Percentiles rank a stretch among this genome's conserved stretches.
Evolutionary conservation across 2,888 invertebrate genomes (phyloP).

Genomic region (Clusia tigrina): DNA sequence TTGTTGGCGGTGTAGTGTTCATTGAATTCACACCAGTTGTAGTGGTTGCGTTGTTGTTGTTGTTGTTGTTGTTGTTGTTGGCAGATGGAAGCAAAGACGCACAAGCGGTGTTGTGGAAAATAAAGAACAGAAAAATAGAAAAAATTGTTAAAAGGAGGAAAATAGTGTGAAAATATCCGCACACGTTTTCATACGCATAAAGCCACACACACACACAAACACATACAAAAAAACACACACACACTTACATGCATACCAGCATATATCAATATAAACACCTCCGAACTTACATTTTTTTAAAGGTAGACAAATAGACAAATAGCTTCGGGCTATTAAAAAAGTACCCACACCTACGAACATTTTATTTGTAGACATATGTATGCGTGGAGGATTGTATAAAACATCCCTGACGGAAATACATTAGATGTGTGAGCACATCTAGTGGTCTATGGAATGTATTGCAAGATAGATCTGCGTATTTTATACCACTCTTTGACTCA

Average conservation of each 20-base stretch:
- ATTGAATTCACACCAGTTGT: too few species aligned
- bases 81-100: too few species aligned
- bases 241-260: slow-evolving; percentile 12
- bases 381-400: too few species aligned
- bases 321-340: not conserved
- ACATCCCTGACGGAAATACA: too few species aligned
- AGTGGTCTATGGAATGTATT: too few species aligned
- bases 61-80: not conserved
- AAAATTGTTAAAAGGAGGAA: not conserved
- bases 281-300: too few species aligned
- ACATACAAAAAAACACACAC: not conserved
- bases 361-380: not conserved
- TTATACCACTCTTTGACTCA: too few species aligned
- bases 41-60: not conserved
- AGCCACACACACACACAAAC: slow-evolving; percentile 24
- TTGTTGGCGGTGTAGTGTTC: not conserved
- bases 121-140: not conserved
- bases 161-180: not conserved
- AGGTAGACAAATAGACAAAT: not conserved
- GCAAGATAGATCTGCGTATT: too few species aligned
- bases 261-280: too few species aligned
- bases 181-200: too few species aligned
- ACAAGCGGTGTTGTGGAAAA: too few species aligned
- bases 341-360: not conserved
- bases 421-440: too few species aligned